Evolutionary conservation across 2,797 vertebrate species (phyloP).

Genomic region (Microctenopoma steveboyesi): DNA sequence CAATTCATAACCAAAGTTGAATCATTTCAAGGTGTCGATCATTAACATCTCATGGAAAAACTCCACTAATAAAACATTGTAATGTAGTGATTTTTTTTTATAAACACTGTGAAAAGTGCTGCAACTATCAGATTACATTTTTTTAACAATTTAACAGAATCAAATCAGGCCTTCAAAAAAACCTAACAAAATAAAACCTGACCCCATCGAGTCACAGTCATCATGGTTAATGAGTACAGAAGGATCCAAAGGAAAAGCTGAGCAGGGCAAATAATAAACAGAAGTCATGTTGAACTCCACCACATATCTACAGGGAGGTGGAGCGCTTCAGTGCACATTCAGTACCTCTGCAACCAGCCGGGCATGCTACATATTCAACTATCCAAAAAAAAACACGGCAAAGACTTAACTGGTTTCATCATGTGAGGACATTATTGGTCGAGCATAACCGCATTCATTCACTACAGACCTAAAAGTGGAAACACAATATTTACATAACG

Average conservation of each 20-base stretch:
- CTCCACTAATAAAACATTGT: constrained; percentile 35
- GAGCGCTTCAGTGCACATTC: constrained; percentile 76
- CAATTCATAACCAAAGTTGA: constrained; percentile 55
- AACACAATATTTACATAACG: constrained; percentile 98
- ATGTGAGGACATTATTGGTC: constrained; percentile 80
- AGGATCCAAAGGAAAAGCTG: constrained; percentile 56
- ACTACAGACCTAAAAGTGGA: constrained; percentile 74
- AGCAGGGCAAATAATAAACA: constrained; percentile 46
- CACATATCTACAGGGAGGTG: constrained; percentile 57
- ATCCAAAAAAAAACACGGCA: constrained; percentile 71
- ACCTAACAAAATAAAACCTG: constrained; percentile 1
- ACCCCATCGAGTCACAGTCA: constrained; percentile 41
- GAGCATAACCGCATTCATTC: constrained; percentile 80
- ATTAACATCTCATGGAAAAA: constrained; percentile 54
- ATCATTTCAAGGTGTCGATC: constrained; percentile 14
- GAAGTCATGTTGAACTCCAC: constrained; percentile 54
- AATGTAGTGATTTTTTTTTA: constrained; percentile 25
- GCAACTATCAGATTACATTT: constrained; percentile 9
- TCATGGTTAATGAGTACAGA: constrained; percentile 66
- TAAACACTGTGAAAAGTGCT: constrained; percentile 60
- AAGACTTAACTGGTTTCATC: constrained; percentile 73
- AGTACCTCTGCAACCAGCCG: constrained; percentile 67
- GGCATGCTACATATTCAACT: constrained; percentile 79
- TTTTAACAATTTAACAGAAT: constrained; percentile 47
- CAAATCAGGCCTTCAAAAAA: constrained; percentile 29